Percentiles rank a stretch among this genome's conserved stretches.
phyloP scores from a whole-genome alignment of 1,140 invertebrate species.

The Magallana ariakensis region DNA sequence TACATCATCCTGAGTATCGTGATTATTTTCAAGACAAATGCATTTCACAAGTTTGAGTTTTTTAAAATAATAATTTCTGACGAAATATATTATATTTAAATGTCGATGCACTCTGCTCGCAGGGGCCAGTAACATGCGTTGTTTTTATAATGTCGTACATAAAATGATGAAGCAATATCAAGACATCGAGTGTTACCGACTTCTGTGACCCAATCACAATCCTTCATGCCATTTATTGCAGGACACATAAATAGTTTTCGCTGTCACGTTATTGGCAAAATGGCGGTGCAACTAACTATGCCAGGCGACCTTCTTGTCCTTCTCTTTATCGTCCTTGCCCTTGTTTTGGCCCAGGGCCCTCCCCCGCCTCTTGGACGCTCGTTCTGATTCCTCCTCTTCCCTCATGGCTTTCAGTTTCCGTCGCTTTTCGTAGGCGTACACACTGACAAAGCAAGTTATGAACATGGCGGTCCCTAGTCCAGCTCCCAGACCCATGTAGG shows the following conservation, averaged over 20 bases:
- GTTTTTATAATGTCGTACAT: background rate
- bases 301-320: slow-evolving; percentile 1
- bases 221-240: too few relatives aligned
- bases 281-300: slow-evolving; percentile 15
- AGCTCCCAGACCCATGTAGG: slow-evolving; percentile 38
- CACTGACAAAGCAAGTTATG: slow-evolving; percentile 31
- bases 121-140: background rate
- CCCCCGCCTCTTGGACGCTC: background rate
- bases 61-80: too few relatives aligned
- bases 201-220: too few relatives aligned
- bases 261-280: background rate
- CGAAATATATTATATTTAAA: too few relatives aligned
- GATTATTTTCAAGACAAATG: too few relatives aligned
- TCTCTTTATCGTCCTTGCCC: background rate
- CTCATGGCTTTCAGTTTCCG: slow-evolving; percentile 41
- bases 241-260: too few relatives aligned
- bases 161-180: background rate
- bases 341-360: background rate
- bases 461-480: slow-evolving; percentile 36
- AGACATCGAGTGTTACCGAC: too few relatives aligned
- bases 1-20: background rate
- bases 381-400: background rate
- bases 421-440: slow-evolving; percentile 32
- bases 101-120: too few relatives aligned
- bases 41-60: too few relatives aligned